Evolutionary conservation across 2,888 invertebrate genomes (phyloP).

Genomic region (Gibbula magus): DNA sequence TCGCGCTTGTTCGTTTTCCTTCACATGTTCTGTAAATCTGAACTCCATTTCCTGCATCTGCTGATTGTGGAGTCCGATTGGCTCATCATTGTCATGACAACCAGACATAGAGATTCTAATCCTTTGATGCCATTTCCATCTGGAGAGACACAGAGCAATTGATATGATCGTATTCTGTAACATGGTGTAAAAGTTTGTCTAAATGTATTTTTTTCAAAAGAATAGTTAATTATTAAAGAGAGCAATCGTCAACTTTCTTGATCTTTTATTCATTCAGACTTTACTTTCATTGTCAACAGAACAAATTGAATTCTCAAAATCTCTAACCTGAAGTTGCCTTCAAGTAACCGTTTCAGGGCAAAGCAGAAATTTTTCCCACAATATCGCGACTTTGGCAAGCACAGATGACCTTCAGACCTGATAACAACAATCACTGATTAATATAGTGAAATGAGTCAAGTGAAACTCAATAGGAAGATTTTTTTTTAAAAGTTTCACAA

Average conservation of each 20-base stretch:
- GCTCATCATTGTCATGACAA: slow-evolving; percentile 80
- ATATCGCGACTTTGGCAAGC: slow-evolving; percentile 90
- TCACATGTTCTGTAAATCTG: slow-evolving; percentile 75
- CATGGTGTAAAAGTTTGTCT: too few species aligned
- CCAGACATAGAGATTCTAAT: slow-evolving; percentile 91
- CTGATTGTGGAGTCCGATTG: slow-evolving; percentile 85
- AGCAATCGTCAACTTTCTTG: too few species aligned
- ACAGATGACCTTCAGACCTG: slow-evolving; percentile 93
- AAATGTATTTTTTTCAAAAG: too few species aligned
- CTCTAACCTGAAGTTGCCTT: slow-evolving; percentile 79
- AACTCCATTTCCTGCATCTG: slow-evolving; percentile 78
- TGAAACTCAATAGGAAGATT: too few species aligned
- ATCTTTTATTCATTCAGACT: too few species aligned
- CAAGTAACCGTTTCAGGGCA: slow-evolving; percentile 85
- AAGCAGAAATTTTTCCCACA: slow-evolving; percentile 81
- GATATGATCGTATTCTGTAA: too few species aligned
- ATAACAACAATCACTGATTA: not conserved
- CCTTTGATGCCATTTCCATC: slow-evolving; percentile 91
- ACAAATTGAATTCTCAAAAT: not conserved
- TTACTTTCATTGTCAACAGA: too few species aligned
- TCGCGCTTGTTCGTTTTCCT: slow-evolving; percentile 54
- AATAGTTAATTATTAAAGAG: too few species aligned
- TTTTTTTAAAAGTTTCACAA: too few species aligned
- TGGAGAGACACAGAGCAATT: slow-evolving; percentile 53
- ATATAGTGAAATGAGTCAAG: too few species aligned